Base-by-base conservation (phyloP, 2,797 vertebrate species). In the Anguilla marmorata region DNA sequence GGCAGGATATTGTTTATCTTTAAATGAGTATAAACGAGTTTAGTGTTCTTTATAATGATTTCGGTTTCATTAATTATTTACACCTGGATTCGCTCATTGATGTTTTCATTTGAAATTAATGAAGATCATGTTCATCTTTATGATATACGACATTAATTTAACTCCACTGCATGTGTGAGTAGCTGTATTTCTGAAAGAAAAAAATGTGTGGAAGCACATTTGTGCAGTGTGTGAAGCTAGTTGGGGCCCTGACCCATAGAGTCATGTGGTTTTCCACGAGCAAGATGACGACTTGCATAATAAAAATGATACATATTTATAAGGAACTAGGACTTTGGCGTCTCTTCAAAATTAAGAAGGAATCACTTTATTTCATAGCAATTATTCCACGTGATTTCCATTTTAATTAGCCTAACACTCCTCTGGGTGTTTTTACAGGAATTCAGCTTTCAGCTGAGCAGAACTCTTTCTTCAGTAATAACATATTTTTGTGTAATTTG, bases 301-400 rank as follows among this genome's bases (percentile, higher is more conserved):
- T 54, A n/a, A 30, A 50, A 54, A 48, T 52, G 5, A 45, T 45
- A 1, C 24, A 27, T 69, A 66, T 69, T 48, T 30, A 7, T 52
- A n/a, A 41, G 7, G 76, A 60, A 52, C 27, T 27, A 83, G 56
- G 45, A 66, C 86, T 66, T 66, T 45, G 80, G 41, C 16, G 56
- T 27, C n/a, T 83, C 41, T 74, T 33, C 60, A 45, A 87, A 83
- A 66, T 85, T 12, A 60, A 80, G 87, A 85, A 72, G 50, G 63
- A 88, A 60, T 88, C 45, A 37, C n/a, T 85, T 88, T 80, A 83
- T 84, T 87, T 84, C 79, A 33, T 41, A 2, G 87, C 84, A 85
- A 85, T 85, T 88, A 88, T 88, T 88, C 83, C 24, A 48, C 41
- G 60, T 74, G 60, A 88, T 58, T 88, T 85, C 69, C 21, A 54